Percentiles rank a stretch among this genome's conserved stretches.
Evolutionary conservation across 2,113 vertebrate genomes (phyloP).

Genomic region (Porphyrio hochstetteri): DNA sequence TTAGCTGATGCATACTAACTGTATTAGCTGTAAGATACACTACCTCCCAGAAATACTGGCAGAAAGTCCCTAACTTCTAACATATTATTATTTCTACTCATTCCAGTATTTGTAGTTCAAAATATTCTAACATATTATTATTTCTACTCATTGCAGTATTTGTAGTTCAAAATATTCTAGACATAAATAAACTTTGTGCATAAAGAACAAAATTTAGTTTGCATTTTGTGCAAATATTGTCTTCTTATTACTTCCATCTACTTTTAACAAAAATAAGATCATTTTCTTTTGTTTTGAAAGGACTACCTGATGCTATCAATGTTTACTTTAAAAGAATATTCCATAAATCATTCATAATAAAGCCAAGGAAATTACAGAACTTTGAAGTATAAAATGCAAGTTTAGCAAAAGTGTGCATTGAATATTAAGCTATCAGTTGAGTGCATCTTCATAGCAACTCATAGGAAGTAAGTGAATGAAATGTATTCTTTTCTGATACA

Average conservation of each 20-base stretch:
- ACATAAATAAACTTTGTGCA: background rate
- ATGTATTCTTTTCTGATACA: background rate
- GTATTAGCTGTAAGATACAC: background rate
- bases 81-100: background rate
- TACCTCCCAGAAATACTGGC: background rate
- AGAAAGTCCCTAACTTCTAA: background rate
- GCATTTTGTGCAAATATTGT: background rate
- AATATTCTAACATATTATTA: background rate
- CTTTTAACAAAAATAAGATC: conserved; percentile 7
- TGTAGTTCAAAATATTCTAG: background rate
- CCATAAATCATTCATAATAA: conserved; percentile 34
- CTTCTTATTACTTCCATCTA: background rate
- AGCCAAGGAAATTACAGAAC: conserved; percentile 57
- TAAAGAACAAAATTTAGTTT: background rate
- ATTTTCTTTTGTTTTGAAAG: conserved; percentile 50
- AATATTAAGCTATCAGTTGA: conserved; percentile 37
- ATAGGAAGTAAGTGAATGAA: conserved; percentile 57
- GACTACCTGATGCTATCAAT: conserved; percentile 24
- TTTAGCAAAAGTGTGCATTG: background rate
- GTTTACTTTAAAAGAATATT: conserved; percentile 51
- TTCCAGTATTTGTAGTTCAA: background rate
- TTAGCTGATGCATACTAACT: background rate
- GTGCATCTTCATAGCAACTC: conserved; percentile 40
- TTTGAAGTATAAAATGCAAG: conserved; percentile 48
- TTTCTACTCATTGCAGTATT: background rate